phyloP scores from a whole-genome alignment of 1,140 invertebrate species.

The Pseudomyrmex cubaensis region DNA sequence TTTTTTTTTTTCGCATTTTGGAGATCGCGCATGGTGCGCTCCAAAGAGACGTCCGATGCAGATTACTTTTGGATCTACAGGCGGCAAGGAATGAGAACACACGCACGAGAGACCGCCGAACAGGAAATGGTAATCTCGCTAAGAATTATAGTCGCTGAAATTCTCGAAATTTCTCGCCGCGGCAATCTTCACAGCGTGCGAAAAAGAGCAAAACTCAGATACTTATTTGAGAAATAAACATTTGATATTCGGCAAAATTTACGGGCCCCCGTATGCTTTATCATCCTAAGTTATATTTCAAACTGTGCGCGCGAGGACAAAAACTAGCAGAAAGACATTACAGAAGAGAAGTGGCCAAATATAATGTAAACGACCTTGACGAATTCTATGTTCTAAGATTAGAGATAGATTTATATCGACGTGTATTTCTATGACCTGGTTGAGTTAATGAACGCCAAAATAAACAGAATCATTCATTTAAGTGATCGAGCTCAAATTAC shows the following conservation, averaged over 20 bases:
- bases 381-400: neutral
- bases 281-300: neutral
- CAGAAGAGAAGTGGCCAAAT: neutral
- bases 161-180: neutral
- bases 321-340: neutral
- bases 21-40: neutral
- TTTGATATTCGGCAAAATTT: neutral
- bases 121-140: neutral
- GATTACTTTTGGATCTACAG: neutral
- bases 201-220: neutral
- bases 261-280: neutral
- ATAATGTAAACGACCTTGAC: neutral
- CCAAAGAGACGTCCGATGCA: neutral
- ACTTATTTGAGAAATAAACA: neutral
- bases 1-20: conserved; percentile 5
- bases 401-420: neutral
- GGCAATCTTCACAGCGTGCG: neutral
- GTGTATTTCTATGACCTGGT: neutral
- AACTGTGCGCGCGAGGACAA: neutral
- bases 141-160: neutral
- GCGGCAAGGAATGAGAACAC: neutral
- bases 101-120: neutral
- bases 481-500: too few species aligned
- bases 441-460: neutral
- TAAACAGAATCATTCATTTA: neutral